Evolutionary conservation across 2,113 vertebrate species (phyloP).

Genomic region (Oryzias melastigma): DNA sequence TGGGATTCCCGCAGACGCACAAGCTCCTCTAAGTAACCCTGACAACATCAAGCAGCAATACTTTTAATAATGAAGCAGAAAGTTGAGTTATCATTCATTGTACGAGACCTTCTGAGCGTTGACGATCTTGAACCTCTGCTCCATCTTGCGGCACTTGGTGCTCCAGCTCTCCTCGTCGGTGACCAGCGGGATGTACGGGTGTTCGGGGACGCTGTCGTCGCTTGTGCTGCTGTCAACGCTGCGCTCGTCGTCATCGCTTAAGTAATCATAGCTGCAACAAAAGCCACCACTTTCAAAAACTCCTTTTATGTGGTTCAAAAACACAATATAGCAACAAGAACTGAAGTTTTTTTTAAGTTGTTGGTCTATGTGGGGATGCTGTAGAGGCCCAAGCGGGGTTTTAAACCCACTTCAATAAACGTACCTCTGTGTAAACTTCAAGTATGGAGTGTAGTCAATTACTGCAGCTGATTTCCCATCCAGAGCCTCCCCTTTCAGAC

Average conservation of each 20-base stretch:
- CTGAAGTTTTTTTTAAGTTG: not conserved
- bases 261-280: constrained; percentile 85
- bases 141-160: constrained; percentile 96
- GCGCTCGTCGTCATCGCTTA: constrained; percentile 89
- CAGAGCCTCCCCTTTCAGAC: constrained; percentile 91
- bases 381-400: too few species aligned
- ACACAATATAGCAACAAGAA: not conserved
- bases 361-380: not conserved
- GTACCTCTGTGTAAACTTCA: constrained; percentile 97
- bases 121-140: constrained; percentile 96
- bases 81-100: not conserved
- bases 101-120: constrained; percentile 90
- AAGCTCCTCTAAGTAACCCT: constrained; percentile 97
- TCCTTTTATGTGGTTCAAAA: not conserved
- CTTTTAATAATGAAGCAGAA: not conserved
- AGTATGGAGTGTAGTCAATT: constrained; percentile 95
- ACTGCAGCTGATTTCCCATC: constrained; percentile 89
- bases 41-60: constrained; percentile 7
- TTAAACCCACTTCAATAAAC: not conserved
- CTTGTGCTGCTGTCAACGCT: constrained; percentile 93
- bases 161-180: constrained; percentile 96
- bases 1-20: constrained; percentile 94
- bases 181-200: constrained; percentile 91
- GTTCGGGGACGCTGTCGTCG: constrained; percentile 90
- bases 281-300: not conserved